Evolutionary conservation across 2,888 invertebrate species (phyloP).

Genomic region (Papilio gigon): DNA sequence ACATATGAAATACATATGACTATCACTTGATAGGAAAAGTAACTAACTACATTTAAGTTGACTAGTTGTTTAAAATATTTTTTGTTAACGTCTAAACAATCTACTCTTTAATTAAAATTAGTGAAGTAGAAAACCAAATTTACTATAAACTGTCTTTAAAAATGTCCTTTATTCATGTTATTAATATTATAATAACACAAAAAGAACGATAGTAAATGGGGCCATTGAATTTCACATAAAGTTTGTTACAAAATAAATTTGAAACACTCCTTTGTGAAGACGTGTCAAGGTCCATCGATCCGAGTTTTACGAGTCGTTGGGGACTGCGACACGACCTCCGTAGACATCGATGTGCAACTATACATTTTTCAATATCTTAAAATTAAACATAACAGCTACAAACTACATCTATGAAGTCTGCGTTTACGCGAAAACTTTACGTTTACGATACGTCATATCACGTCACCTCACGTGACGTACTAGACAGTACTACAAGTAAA

Average conservation of each 20-base stretch:
- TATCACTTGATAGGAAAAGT: no score
- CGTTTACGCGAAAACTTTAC: no score
- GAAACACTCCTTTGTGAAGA: slow-evolving; percentile 35
- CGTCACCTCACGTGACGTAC: no score
- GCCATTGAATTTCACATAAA: not conserved
- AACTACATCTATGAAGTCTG: no score
- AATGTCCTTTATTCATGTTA: not conserved
- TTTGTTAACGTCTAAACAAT: no score
- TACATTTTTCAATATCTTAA: not conserved
- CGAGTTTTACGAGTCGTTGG: slow-evolving; percentile 33
- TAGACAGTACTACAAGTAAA: no score
- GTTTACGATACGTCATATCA: no score
- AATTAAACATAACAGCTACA: no score
- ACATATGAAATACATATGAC: not conserved
- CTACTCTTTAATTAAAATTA: not conserved
- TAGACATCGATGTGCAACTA: slow-evolving; percentile 25
- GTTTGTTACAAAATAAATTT: slow-evolving; percentile 24
- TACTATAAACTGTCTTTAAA: not conserved
- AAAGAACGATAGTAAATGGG: not conserved
- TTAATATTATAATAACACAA: not conserved
- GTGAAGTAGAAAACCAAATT: no score
- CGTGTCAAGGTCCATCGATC: slow-evolving; percentile 35
- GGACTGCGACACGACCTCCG: slow-evolving; percentile 32
- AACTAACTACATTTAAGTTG: no score
- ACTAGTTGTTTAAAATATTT: no score